phyloP scores from a whole-genome alignment of 2,797 vertebrate genomes.

The Adrianichthys oophorus region DNA sequence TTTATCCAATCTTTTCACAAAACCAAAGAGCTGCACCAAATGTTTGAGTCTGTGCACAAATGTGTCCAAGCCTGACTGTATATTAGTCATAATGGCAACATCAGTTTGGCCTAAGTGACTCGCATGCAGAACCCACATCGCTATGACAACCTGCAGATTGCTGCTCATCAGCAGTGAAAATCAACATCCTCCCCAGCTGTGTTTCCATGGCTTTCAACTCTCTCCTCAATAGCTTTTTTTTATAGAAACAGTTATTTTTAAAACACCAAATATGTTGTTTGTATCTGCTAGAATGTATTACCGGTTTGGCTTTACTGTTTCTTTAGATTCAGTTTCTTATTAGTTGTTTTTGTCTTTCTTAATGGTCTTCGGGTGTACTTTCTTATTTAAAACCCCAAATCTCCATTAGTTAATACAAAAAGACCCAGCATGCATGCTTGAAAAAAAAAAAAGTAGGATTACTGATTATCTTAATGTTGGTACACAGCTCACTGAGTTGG shows the following conservation, averaged over 20 bases:
- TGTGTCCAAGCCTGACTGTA: not conserved
- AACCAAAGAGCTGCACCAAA: too few relatives aligned
- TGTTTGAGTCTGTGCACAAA: not conserved
- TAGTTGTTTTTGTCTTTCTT: not conserved
- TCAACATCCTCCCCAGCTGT: slow-evolving; percentile 8
- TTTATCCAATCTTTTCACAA: too few relatives aligned
- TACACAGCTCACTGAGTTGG: too few relatives aligned
- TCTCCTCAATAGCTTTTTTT: not conserved
- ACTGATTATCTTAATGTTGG: too few relatives aligned
- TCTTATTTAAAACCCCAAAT: too few relatives aligned
- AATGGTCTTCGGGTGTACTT: too few relatives aligned
- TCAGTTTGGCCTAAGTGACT: not conserved
- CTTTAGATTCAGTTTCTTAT: not conserved
- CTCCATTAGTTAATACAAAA: too few relatives aligned
- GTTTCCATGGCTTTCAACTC: slow-evolving; percentile 22
- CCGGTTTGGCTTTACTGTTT: not conserved
- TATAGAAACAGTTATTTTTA: not conserved
- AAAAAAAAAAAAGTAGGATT: too few relatives aligned
- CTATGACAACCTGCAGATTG: slow-evolving; percentile 33
- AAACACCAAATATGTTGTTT: not conserved
- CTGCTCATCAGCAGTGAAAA: slow-evolving; percentile 19
- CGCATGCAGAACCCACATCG: slow-evolving; percentile 7
- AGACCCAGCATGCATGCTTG: too few relatives aligned
- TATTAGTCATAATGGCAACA: not conserved
- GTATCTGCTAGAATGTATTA: not conserved